Base-by-base conservation (phyloP, 1,140 invertebrate species). In the Drosophila dunni region DNA sequence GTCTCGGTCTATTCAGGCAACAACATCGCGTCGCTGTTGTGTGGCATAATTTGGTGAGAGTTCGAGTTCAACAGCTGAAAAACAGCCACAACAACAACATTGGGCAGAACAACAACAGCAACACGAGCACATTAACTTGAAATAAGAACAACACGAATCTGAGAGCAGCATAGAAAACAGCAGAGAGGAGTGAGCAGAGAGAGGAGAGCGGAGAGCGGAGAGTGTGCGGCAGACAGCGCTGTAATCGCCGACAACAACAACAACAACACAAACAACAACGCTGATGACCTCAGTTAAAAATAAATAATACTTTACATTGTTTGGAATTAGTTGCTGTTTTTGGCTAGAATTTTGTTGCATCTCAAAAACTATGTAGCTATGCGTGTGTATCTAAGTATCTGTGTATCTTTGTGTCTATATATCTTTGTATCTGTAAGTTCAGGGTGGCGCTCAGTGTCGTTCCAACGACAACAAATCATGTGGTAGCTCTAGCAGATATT, bases 291-390 rank as follows among this genome's bases (percentile, higher is more conserved):
- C 83, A 80, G 83, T 86, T 86, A 89, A 86, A 86, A 86, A 86
- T 86, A 86, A 86, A 86, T 89, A 88, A 86, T 86, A 86, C 83
- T 86, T 86, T 89, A 86, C 83, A 86, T 83, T 86, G 79, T 86
- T 86, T 89, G 80, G 74, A 86, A 89, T 86, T 86, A 86, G 83
- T 89, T 71, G 83, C 83, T 89, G 83, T 66, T 78, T 83, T 83
- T 79, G 45, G 83, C 20, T 72, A 61, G 63, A 70, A 81, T 77
- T 66, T 75, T 63, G 66, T 56, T 54, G 57, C 44, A 40, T 63
- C 48, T 62, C 44, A 45, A 48, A 34, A 29, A 53, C 17, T 61
- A 29, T 46, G 34, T 48, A 50, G 45, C n/a, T 29, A 29, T 29
- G 24, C 24, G 24, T 36, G 38, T 48, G 42, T 46, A 38, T 50